Base-by-base conservation (phyloP, 2,113 vertebrate species). In the Boleophthalmus pectinirostris region DNA sequence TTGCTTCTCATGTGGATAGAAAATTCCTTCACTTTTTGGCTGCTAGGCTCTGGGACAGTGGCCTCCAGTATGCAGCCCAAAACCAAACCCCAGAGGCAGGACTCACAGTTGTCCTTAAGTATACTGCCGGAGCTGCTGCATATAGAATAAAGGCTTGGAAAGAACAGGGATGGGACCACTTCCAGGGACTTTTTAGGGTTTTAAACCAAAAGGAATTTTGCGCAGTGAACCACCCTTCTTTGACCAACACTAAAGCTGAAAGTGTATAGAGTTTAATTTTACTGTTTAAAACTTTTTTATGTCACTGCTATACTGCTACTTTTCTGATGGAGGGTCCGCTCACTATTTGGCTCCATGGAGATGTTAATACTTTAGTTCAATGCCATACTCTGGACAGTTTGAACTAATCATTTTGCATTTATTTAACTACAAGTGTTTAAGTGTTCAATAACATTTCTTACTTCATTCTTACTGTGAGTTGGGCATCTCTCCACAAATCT, bases 1-100 rank as follows among this genome's bases (percentile, higher is more conserved):
- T 69, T 68, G 70, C 21, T 75, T 69, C 85, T 65, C 83, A 25
- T 60, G 82, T 87, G 88, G 81, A 84, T 74, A 6, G 13, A 77
- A 24, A 68, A 81, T 85, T 87, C 87, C 75, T 87, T 25, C 76
- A 69, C 67, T 65, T 51, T 51, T 7, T 21, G 20, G 64, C 51
- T 63, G 65, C 75, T 71, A 20, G 11, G 25, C 56, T 73, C 71
- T 70, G 24, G 78, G 72, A 80, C 66, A 5, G 71, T 71, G 43
- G 75, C 69, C 82, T 51, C 56, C 12, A 14, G 73, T 70, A 60
- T 84, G 9, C 71, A 68, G 78, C 83, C 80, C 78, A 87, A 88
- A 54, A 83, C 82, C 70, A 33, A 77, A 77, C 77, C 74, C 82
- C 68, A 72, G 35, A 24, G 61, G n/a, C 2, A 0, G 13, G 35